Conservation (phyloP, 1,140 invertebrate genomes). For the Pectinophora gossypiella region DNA sequence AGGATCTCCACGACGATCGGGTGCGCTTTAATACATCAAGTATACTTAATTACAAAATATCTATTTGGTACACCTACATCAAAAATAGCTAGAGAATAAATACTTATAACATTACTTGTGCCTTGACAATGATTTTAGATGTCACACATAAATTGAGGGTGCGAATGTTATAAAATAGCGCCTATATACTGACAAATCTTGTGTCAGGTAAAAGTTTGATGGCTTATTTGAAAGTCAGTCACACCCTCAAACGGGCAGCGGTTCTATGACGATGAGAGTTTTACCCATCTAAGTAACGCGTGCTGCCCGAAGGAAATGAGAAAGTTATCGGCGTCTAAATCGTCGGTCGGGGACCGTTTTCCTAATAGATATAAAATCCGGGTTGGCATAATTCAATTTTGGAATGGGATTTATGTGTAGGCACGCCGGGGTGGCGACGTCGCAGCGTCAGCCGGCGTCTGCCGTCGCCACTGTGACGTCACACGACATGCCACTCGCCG, state of each 20-base stretch:
- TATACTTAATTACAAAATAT: too few relatives aligned
- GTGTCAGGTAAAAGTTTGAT: slow-evolving; percentile 50
- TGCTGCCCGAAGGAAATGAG: slow-evolving; percentile 58
- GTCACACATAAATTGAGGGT: too few relatives aligned
- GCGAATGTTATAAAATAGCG: slow-evolving; percentile 19
- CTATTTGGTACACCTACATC: too few relatives aligned
- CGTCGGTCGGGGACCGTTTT: slow-evolving; percentile 50
- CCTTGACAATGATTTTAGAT: too few relatives aligned
- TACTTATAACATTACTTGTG: background rate
- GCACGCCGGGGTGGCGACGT: slow-evolving; percentile 13
- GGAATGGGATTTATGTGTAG: slow-evolving; percentile 35
- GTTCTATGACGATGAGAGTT: slow-evolving; percentile 34
- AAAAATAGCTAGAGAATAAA: background rate
- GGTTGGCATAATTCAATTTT: slow-evolving; percentile 27
- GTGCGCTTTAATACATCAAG: too few relatives aligned
- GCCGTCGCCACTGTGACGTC: background rate
- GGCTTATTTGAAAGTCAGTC: slow-evolving; percentile 32
- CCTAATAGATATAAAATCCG: slow-evolving; percentile 71
- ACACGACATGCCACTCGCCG: slow-evolving; percentile 14
- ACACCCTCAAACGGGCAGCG: slow-evolving; percentile 14
- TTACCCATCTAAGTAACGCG: slow-evolving; percentile 39
- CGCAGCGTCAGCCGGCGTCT: background rate
- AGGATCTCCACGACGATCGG: too few relatives aligned
- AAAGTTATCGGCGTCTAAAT: slow-evolving; percentile 65
- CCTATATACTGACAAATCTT: slow-evolving; percentile 33